These are phyloP conservation scores for Entelurus aequoreus DNA, from an alignment of 2,113 vertebrate species.

Conservation along the genomic window DNA sequence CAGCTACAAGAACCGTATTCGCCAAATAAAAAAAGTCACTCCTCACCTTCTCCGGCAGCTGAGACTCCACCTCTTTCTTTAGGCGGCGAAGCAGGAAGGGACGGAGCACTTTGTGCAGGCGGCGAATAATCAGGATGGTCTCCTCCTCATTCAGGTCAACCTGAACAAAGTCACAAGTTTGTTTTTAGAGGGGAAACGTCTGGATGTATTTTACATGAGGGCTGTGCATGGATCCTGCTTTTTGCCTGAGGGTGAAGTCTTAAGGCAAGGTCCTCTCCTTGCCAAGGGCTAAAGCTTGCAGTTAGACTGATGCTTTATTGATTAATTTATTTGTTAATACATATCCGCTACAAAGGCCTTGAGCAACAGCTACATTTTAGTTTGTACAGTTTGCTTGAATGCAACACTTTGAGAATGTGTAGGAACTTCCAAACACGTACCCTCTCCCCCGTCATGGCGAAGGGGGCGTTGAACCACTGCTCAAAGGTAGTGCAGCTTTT, in stretches of 20 bases:
- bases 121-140: constrained; percentile 95
- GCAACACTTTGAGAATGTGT: not conserved
- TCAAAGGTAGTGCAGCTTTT: constrained; percentile 99
- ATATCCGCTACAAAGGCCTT: not conserved
- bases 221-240: too few relatives aligned
- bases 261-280: too few relatives aligned
- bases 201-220: too few relatives aligned
- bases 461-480: constrained; percentile 98
- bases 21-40: not conserved
- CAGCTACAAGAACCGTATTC: not conserved
- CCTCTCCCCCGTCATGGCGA: constrained; percentile 97
- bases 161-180: constrained; percentile 49
- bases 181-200: too few relatives aligned
- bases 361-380: not conserved
- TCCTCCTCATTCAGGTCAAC: constrained; percentile 98
- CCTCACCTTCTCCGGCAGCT: constrained; percentile 92
- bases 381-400: not conserved
- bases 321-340: too few relatives aligned
- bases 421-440: constrained; percentile 53
- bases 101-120: constrained; percentile 93
- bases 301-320: too few relatives aligned
- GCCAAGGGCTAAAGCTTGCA: too few relatives aligned
- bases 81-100: constrained; percentile 90
- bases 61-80: constrained; percentile 98
- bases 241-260: too few relatives aligned